Conservation (phyloP, 1,140 invertebrate genomes). For the Acromyrmex charruanus region DNA sequence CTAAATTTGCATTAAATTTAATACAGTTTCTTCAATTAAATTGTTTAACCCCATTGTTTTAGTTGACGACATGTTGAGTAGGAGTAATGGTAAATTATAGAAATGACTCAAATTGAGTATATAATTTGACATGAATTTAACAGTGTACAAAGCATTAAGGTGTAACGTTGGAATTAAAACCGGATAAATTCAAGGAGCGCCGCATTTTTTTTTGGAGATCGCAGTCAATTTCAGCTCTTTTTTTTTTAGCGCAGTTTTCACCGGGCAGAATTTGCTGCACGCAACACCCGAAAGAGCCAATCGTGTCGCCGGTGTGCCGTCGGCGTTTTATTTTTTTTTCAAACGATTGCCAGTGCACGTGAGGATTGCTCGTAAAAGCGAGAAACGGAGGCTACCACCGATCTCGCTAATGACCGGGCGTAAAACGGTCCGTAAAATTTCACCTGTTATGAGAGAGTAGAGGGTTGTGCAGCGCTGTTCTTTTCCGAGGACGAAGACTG, state of each 20-base stretch:
- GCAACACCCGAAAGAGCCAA: slow-evolving; percentile 59
- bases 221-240: slow-evolving; percentile 55
- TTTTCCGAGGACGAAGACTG: slow-evolving; percentile 7
- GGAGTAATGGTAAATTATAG: too few species aligned
- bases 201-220: slow-evolving; percentile 23
- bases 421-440: slow-evolving; percentile 77
- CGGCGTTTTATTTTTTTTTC: slow-evolving; percentile 55
- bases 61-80: too few species aligned
- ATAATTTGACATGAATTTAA: too few species aligned
- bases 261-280: slow-evolving; percentile 12
- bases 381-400: slow-evolving; percentile 70
- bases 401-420: slow-evolving; percentile 75
- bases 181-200: neutral
- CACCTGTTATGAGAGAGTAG: slow-evolving; percentile 67
- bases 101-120: too few species aligned
- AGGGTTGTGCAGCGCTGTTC: neutral
- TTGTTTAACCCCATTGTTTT: too few species aligned
- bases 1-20: too few species aligned
- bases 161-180: neutral
- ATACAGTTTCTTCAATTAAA: too few species aligned
- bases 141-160: neutral
- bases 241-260: neutral
- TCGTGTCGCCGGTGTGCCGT: slow-evolving; percentile 20
- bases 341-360: slow-evolving; percentile 36
- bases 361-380: slow-evolving; percentile 70